Conservation (phyloP, 2,797 vertebrate genomes). For the Lates japonicus region DNA sequence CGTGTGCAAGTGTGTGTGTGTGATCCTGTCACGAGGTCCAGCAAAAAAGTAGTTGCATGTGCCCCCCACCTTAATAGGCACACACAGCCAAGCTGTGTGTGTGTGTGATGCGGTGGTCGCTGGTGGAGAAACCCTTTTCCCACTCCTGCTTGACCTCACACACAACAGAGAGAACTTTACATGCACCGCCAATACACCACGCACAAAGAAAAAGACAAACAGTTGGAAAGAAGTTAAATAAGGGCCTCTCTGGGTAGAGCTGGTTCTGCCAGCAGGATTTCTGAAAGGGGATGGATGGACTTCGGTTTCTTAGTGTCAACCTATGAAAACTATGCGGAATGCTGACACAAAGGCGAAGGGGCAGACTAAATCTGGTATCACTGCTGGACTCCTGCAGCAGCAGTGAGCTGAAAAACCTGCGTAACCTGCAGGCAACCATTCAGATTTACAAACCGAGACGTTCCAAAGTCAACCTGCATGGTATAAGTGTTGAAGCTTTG, state of each 20-base stretch:
- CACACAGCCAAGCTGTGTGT: slow-evolving; percentile 35
- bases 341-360: slow-evolving; percentile 51
- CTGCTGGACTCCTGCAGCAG: slow-evolving; percentile 47
- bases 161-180: slow-evolving; percentile 54
- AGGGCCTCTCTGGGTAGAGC: slow-evolving; percentile 58
- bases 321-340: slow-evolving; percentile 63
- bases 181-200: slow-evolving; percentile 29
- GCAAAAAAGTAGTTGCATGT: neutral
- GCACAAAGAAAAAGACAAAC: slow-evolving; percentile 63
- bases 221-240: slow-evolving; percentile 71
- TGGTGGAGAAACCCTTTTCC: slow-evolving; percentile 55
- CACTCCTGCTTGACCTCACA: slow-evolving; percentile 62
- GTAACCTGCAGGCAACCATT: slow-evolving; percentile 20
- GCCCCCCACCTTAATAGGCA: slow-evolving; percentile 3
- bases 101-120: slow-evolving; percentile 41
- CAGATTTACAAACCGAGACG: slow-evolving; percentile 1
- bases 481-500: neutral
- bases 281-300: slow-evolving; percentile 71
- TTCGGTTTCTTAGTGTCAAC: slow-evolving; percentile 56
- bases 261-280: slow-evolving; percentile 63
- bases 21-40: slow-evolving; percentile 12
- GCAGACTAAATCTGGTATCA: slow-evolving; percentile 32
- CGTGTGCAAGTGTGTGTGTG: slow-evolving; percentile 19
- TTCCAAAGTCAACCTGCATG: neutral
- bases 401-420: slow-evolving; percentile 37